Evolutionary conservation across 2,113 vertebrate species (phyloP).

Genomic region (Prochilodus magdalenae): DNA sequence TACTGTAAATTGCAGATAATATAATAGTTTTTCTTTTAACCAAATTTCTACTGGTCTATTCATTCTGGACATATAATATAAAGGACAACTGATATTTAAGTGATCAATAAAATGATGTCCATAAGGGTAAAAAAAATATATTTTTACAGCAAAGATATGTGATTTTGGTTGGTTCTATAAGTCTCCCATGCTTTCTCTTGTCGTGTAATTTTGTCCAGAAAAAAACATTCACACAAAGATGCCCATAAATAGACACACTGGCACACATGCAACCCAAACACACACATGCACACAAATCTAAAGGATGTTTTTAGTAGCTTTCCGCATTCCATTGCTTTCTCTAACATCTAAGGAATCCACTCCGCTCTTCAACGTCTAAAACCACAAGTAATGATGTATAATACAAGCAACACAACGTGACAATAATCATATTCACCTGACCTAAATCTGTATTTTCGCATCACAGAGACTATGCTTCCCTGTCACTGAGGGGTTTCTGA

Average conservation of each 20-base stretch:
- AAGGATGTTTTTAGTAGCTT: neutral
- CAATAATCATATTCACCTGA: slow-evolving; percentile 23
- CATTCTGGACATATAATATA: no score
- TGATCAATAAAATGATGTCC: no score
- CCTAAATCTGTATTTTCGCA: slow-evolving; percentile 26
- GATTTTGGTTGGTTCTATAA: no score
- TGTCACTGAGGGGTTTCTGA: slow-evolving; percentile 17
- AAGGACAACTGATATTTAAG: no score
- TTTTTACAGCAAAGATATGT: no score
- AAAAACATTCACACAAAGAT: neutral
- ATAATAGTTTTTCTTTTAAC: no score
- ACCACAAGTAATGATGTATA: slow-evolving; percentile 8
- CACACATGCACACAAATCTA: slow-evolving; percentile 6
- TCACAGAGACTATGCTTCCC: slow-evolving; percentile 6
- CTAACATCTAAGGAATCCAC: slow-evolving; percentile 3
- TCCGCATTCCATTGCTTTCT: neutral
- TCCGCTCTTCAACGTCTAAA: slow-evolving; percentile 14
- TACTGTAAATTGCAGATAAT: no score
- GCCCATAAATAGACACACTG: slow-evolving; percentile 2
- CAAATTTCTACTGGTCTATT: no score
- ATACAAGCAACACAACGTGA: neutral
- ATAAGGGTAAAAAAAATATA: no score
- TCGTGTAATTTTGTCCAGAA: no score
- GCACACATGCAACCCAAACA: slow-evolving; percentile 25
- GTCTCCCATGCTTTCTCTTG: no score